A percentile compares a stretch with the other conserved stretches of the same genome.
These are phyloP conservation scores for Leptopilina syphax DNA, from an alignment of 2,888 invertebrate genomes.

Conservation along the genomic window DNA sequence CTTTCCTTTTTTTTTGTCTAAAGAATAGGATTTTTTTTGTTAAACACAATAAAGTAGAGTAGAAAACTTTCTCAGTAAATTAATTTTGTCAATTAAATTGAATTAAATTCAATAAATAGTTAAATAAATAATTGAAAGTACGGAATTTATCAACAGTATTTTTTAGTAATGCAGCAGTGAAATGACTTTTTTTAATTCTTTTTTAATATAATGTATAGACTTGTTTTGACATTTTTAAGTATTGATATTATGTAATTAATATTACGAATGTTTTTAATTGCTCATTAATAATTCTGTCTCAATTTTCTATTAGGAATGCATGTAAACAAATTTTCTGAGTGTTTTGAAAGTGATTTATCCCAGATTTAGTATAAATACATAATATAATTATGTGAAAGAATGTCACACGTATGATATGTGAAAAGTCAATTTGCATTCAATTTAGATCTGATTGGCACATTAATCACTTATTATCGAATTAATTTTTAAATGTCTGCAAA, in stretches of 20 bases:
- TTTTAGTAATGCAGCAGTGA: constrained; percentile 1
- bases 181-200: not conserved
- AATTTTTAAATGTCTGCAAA: not conserved
- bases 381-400: not conserved
- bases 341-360: not conserved
- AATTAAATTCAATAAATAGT: not conserved
- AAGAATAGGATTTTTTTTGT: no score
- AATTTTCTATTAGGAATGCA: not conserved
- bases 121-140: not conserved
- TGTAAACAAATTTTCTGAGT: not conserved
- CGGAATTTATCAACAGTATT: constrained; percentile 24
- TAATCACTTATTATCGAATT: constrained; percentile 3
- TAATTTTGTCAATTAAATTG: no score
- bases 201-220: not conserved
- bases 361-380: not conserved
- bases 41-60: no score
- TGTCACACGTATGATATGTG: not conserved
- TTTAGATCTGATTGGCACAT: not conserved
- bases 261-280: constrained; percentile 9
- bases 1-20: no score
- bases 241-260: not conserved
- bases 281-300: constrained; percentile 13
- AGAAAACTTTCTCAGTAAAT: no score
- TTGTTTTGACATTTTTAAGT: constrained; percentile 6
- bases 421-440: not conserved